Evolutionary conservation across 1,140 invertebrate genomes (phyloP), one percentile per base, ranked within the genome.

Genomic region (Harpegnathos saltator): DNA sequence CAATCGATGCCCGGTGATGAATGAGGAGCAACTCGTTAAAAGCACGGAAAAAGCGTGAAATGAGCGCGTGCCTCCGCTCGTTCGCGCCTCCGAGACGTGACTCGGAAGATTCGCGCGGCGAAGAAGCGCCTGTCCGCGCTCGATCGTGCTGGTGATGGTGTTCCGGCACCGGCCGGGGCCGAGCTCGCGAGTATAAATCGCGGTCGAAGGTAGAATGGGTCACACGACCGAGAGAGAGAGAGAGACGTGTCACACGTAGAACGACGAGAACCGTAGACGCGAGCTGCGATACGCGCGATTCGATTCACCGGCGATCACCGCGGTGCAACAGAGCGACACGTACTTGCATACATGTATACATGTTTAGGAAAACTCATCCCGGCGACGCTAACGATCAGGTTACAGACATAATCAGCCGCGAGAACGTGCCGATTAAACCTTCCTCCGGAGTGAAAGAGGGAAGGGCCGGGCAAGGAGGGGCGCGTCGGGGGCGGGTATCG

Each of bases 1-100:
- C 86, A 88, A 88, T 88, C 84, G 86, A 88, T 86, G 86, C 80
- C 71, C 50, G 69, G 62, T 74, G 78, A 69, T 62, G 84, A 86
- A 88, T 86, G 75, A 61, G 52, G 54, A 54, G 48, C 68, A 56
- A 81, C 65, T 72, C 82, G 54, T 81, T 84, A 84, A n/a, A n/a
- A 75, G 75, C 62, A 81, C 48, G 65, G 19, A 65, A n/a, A n/a
- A n/a, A n/a, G n/a, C n/a, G n/a, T n/a, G n/a, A n/a, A 80, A 58
- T 33, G 75, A 29, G 52, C 75, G 71, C 65, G 75, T 71, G 75
- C 17, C 75, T 12, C 7, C 65, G 50, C 52, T 80, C n/a, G n/a
- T 29, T 80, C 65, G 33, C 75, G 61, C 65, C 75, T 80, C 71
- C 59, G 33, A 80, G 56, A 78, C 65, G 75, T 71, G 75, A 24